These are phyloP conservation scores for Atethmia centrago DNA, from an alignment of 2,888 invertebrate genomes.

Conservation along the genomic window DNA sequence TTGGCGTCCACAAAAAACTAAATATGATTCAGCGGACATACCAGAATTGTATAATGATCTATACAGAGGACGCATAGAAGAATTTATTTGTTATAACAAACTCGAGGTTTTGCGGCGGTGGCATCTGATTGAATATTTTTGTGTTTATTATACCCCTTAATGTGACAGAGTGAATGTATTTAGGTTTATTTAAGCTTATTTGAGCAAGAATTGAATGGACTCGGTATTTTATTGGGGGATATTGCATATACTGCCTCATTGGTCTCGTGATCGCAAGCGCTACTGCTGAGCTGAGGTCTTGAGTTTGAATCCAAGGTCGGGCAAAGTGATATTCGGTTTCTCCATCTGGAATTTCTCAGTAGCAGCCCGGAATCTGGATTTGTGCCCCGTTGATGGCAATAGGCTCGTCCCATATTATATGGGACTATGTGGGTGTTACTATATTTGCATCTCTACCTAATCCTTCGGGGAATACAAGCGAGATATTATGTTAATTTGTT, in stretches of 20 bases:
- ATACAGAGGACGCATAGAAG: conserved; percentile 66
- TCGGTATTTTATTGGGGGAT: conserved; percentile 43
- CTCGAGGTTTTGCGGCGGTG: conserved; percentile 77
- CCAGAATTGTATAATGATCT: conserved; percentile 72
- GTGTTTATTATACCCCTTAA: conserved; percentile 82
- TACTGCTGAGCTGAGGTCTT: too few relatives aligned
- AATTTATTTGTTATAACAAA: conserved; percentile 67
- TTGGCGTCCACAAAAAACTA: conserved; percentile 61
- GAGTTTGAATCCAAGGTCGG: too few relatives aligned
- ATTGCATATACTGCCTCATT: conserved; percentile 48
- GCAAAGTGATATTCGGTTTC: too few relatives aligned
- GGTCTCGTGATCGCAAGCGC: too few relatives aligned
- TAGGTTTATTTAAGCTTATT: conserved; percentile 65
- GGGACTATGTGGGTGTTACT: too few relatives aligned
- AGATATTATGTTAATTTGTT: too few relatives aligned
- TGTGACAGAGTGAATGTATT: conserved; percentile 85
- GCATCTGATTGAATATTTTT: conserved; percentile 80
- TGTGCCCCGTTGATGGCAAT: too few relatives aligned
- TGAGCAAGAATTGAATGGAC: conserved; percentile 56
- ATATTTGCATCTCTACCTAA: too few relatives aligned
- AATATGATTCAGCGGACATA: conserved; percentile 72
- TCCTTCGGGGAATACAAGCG: too few relatives aligned
- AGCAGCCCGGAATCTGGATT: too few relatives aligned
- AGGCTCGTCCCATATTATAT: too few relatives aligned
- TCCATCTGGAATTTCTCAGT: too few relatives aligned